Evolutionary conservation across 2,888 invertebrate species (phyloP).

Genomic region (Conus canariensis): DNA sequence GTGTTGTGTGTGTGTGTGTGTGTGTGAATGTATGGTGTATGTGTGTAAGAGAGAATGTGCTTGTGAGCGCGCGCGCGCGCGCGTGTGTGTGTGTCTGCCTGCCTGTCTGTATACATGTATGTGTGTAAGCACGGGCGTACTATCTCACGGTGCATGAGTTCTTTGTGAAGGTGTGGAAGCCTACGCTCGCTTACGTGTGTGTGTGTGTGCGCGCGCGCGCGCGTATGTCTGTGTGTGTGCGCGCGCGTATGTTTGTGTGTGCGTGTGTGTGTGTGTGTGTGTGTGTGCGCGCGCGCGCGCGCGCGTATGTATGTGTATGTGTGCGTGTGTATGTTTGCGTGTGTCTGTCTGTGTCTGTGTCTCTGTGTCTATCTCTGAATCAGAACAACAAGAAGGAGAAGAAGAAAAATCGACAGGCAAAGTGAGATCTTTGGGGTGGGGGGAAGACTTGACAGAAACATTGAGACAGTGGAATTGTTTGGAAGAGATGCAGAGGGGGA

Average conservation of each 20-base stretch:
- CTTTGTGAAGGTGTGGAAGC: neutral
- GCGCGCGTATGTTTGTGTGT: neutral
- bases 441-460: no score
- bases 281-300: neutral
- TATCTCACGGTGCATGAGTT: neutral
- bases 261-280: conserved; percentile 23
- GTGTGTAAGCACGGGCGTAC: neutral
- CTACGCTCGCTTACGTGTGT: neutral
- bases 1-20: neutral
- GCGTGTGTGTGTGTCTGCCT: neutral
- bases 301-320: conserved; percentile 8
- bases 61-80: neutral
- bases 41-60: neutral
- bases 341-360: neutral
- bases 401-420: no score
- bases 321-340: neutral
- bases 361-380: no score
- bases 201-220: neutral
- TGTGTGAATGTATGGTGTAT: neutral
- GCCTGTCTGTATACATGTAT: neutral
- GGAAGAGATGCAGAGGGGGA: no score
- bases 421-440: no score
- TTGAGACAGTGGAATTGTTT: no score
- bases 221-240: conserved; percentile 3
- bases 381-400: no score